Percentiles rank a stretch among this genome's conserved stretches.
These are phyloP conservation scores for Adelosebastes latens DNA, from an alignment of 2,797 vertebrate species.

Conservation along the genomic window DNA sequence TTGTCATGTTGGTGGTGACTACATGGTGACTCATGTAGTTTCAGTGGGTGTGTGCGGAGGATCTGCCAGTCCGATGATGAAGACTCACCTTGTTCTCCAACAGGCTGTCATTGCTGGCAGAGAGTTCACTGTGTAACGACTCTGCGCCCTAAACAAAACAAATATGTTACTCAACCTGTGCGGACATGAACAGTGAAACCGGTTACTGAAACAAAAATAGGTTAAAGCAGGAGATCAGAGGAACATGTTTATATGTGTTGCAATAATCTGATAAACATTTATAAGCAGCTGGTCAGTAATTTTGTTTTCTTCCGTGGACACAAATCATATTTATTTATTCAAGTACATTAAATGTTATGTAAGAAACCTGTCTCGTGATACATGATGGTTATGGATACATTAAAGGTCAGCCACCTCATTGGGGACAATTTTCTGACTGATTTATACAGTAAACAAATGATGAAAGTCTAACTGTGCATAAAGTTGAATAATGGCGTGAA, in stretches of 20 bases:
- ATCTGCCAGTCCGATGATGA: neutral
- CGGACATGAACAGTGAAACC: neutral
- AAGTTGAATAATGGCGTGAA: neutral
- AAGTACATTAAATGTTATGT: neutral
- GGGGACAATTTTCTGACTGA: neutral
- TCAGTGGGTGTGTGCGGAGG: neutral
- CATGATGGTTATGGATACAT: neutral
- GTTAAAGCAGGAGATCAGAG: neutral
- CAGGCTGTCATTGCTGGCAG: conserved; percentile 56
- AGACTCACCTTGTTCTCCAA: conserved; percentile 60
- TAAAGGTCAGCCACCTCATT: neutral
- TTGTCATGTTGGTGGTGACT: neutral
- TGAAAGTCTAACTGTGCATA: neutral
- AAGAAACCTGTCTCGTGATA: neutral
- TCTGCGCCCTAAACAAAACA: conserved; percentile 45
- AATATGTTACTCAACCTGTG: conserved; percentile 25
- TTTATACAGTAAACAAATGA: neutral
- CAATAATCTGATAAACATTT: neutral
- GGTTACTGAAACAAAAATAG: neutral
- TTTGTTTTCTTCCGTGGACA: neutral
- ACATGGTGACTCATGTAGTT: conserved; percentile 12
- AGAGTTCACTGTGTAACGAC: conserved; percentile 25
- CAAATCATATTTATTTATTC: neutral
- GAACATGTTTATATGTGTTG: neutral
- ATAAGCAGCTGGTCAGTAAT: neutral